Percentiles rank a stretch among this genome's conserved stretches.
phyloP scores from a whole-genome alignment of 2,113 vertebrate species.

The Paraplagusia blochii region DNA sequence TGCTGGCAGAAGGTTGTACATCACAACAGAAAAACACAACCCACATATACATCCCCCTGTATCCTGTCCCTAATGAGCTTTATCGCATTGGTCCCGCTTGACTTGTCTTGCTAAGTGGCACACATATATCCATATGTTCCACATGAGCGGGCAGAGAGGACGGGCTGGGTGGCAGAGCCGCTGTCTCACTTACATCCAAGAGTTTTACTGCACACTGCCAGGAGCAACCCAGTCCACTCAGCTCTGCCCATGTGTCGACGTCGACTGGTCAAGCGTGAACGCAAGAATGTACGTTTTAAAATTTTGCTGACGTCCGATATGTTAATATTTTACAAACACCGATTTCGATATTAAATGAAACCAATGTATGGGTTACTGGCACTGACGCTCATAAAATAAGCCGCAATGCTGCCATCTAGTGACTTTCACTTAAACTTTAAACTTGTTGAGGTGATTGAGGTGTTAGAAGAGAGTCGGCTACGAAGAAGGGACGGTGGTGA shows the following conservation, averaged over 20 bases:
- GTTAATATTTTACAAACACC: too few relatives aligned
- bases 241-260: conserved; percentile 36
- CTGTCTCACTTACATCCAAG: conserved; percentile 72
- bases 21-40: conserved; percentile 43
- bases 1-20: conserved; percentile 33
- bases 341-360: too few relatives aligned
- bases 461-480: too few relatives aligned
- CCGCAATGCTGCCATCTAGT: too few relatives aligned
- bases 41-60: conserved; percentile 59
- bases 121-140: conserved; percentile 75
- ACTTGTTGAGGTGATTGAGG: too few relatives aligned
- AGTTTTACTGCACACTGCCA: conserved; percentile 66
- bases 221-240: conserved; percentile 64
- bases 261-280: too few relatives aligned
- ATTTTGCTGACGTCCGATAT: too few relatives aligned
- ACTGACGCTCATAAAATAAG: too few relatives aligned
- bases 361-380: too few relatives aligned
- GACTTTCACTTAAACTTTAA: too few relatives aligned
- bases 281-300: too few relatives aligned
- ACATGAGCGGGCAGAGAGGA: conserved; percentile 66
- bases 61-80: conserved; percentile 70
- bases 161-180: conserved; percentile 62
- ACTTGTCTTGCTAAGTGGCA: conserved; percentile 73
- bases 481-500: too few relatives aligned
- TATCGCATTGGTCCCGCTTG: conserved; percentile 72